Evolutionary conservation across 2,888 invertebrate genomes (phyloP).

Genomic region (Epistrophe grossulariae): DNA sequence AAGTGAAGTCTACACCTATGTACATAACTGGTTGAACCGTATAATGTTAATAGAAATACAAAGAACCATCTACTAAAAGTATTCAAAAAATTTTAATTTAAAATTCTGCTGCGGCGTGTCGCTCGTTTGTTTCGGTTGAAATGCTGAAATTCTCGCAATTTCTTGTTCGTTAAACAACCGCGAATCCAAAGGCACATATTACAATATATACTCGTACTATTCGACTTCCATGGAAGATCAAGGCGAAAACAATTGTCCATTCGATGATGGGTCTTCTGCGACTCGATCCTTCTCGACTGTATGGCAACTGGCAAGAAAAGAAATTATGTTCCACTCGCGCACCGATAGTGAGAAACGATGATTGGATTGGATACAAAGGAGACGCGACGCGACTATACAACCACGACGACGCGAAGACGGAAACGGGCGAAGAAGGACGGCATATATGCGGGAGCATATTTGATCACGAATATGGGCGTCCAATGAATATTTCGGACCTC

Average conservation of each 20-base stretch:
- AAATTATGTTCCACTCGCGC: constrained; percentile 73
- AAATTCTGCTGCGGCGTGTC: constrained; percentile 83
- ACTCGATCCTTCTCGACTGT: constrained; percentile 22
- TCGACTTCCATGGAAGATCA: constrained; percentile 67
- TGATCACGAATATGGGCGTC: constrained; percentile 76
- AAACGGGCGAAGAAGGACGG: background rate
- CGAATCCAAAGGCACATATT: constrained; percentile 20
- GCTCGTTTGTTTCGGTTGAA: constrained; percentile 84
- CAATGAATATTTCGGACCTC: constrained; percentile 74
- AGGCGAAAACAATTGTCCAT: constrained; percentile 66
- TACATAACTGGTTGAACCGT: background rate
- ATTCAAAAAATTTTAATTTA: constrained; percentile 84
- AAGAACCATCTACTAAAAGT: constrained; percentile 40
- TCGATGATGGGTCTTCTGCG: constrained; percentile 28
- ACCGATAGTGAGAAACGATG: constrained; percentile 76
- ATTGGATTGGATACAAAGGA: constrained; percentile 67
- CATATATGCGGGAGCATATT: constrained; percentile 60
- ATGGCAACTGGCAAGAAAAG: constrained; percentile 48
- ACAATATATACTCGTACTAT: constrained; percentile 7
- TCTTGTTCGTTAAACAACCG: constrained; percentile 81
- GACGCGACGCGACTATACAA: constrained; percentile 23
- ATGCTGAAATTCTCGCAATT: constrained; percentile 84
- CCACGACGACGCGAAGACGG: background rate
- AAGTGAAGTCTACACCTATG: background rate
- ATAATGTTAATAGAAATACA: constrained; percentile 33